phyloP scores from a whole-genome alignment of 2,888 invertebrate genomes.

The Oligia fasciuncula region DNA sequence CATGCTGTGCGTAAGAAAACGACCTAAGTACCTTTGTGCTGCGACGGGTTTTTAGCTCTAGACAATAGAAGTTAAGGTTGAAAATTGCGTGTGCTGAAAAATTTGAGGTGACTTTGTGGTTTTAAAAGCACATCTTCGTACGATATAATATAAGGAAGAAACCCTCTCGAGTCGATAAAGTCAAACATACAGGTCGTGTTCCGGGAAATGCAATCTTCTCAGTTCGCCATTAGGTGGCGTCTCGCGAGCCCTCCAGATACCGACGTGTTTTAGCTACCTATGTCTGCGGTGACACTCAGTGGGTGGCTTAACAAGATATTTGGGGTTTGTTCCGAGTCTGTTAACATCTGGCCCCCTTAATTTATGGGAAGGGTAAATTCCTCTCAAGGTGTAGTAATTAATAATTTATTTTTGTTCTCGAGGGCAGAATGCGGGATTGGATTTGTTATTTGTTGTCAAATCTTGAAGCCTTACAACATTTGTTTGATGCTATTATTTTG shows the following conservation, averaged over 20 bases:
- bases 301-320: constrained; percentile 89
- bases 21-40: constrained; percentile 52
- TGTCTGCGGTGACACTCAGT: constrained; percentile 77
- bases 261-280: constrained; percentile 67
- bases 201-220: constrained; percentile 69
- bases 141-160: constrained; percentile 87
- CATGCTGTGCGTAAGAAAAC: constrained; percentile 72
- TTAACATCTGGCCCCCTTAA: constrained; percentile 88
- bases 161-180: constrained; percentile 82
- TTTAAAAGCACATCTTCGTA: constrained; percentile 76
- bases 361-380: constrained; percentile 87
- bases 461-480: constrained; percentile 65
- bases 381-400: constrained; percentile 87
- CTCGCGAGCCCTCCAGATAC: constrained; percentile 37
- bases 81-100: constrained; percentile 42
- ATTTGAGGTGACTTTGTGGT: constrained; percentile 64
- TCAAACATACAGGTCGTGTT: constrained; percentile 76
- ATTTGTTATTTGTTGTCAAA: constrained; percentile 67
- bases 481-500: constrained; percentile 58
- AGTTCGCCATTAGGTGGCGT: constrained; percentile 61
- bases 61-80: neutral
- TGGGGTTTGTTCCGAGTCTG: constrained; percentile 87
- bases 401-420: constrained; percentile 87
- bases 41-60: constrained; percentile 35
- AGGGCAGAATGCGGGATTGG: constrained; percentile 70